Conservation (phyloP, 2,888 invertebrate genomes). For the Tenthredo livida region DNA sequence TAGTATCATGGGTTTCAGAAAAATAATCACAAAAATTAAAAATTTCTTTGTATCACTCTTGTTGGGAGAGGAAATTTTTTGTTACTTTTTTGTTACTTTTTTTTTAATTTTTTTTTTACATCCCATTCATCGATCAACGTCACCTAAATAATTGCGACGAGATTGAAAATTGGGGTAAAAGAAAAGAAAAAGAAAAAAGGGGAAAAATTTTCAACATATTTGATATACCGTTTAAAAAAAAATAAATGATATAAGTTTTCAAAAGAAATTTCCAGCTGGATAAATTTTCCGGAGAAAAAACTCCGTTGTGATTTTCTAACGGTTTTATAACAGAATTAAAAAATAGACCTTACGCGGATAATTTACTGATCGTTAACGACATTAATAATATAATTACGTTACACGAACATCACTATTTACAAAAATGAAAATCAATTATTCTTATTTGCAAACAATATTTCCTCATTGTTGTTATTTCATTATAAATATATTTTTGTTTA, state of each 20-base stretch:
- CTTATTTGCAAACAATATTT: background rate
- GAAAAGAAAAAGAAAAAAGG: background rate
- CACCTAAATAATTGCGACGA: constrained; percentile 20
- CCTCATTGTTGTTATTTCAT: background rate
- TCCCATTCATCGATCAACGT: constrained; percentile 19
- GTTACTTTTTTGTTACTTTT: background rate
- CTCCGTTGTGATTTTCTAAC: background rate
- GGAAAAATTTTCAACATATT: background rate
- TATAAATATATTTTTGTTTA: background rate
- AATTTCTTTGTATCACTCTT: constrained; percentile 46
- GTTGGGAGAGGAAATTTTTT: background rate
- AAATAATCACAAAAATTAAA: constrained; percentile 58
- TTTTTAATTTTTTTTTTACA: background rate
- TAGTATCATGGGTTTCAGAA: constrained; percentile 52
- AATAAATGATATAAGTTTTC: constrained; percentile 2
- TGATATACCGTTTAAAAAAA: background rate
- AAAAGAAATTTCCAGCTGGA: background rate
- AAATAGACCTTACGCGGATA: constrained; percentile 11
- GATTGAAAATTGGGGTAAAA: constrained; percentile 31
- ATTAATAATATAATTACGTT: background rate
- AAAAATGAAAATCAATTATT: constrained; percentile 32
- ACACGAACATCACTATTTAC: constrained; percentile 18
- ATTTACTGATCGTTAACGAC: constrained; percentile 26
- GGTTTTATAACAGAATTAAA: background rate
- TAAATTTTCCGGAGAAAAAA: background rate